Evolutionary conservation across 2,888 invertebrate genomes (phyloP).

Genomic region (Halocaridina rubra): DNA sequence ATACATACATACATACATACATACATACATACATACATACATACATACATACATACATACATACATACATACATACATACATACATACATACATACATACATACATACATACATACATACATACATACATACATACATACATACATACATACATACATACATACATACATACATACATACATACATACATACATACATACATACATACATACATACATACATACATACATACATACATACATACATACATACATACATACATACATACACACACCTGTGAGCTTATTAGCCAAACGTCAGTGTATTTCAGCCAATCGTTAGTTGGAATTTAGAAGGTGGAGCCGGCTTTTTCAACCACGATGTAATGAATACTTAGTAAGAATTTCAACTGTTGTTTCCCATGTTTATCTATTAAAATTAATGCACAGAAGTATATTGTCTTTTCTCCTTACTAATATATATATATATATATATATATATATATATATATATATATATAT

Average conservation of each 20-base stretch:
- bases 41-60: not conserved
- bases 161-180: no score
- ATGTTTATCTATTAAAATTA: not conserved
- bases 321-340: no score
- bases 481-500: not conserved
- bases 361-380: not conserved
- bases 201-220: constrained; percentile 17
- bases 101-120: no score
- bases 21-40: not conserved
- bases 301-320: no score
- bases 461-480: not conserved
- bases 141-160: no score
- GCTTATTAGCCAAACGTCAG: no score
- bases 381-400: not conserved
- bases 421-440: not conserved
- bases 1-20: not conserved
- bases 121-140: no score
- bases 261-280: not conserved
- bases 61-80: not conserved
- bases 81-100: no score
- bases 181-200: no score
- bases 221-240: not conserved
- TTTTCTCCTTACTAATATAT: not conserved
- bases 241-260: not conserved
- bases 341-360: not conserved